Percentiles rank a stretch among this genome's conserved stretches.
These are phyloP conservation scores for Poeciliopsis gracilis DNA, from an alignment of 2,797 vertebrate species.

Conservation along the genomic window DNA sequence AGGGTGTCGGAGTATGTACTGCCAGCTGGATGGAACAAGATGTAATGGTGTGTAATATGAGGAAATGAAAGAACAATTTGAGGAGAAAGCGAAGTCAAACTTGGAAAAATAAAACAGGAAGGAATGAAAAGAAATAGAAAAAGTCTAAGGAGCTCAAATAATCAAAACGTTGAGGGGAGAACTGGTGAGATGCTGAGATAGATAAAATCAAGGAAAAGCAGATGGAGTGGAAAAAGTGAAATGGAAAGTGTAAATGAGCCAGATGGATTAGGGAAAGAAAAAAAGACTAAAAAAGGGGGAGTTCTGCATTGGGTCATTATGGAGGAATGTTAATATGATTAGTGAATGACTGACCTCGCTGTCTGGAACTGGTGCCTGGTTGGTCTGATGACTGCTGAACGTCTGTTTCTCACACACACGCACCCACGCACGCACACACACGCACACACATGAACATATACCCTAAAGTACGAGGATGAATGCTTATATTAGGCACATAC, in stretches of 20 bases:
- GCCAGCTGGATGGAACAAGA: conserved; percentile 17
- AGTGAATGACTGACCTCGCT: conserved; percentile 75
- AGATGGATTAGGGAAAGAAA: conserved; percentile 43
- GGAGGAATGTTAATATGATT: conserved; percentile 86
- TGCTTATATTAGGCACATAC: conserved; percentile 36
- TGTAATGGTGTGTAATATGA: conserved; percentile 20
- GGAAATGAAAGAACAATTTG: conserved; percentile 19
- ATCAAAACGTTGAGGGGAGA: conserved; percentile 15
- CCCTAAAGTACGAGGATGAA: conserved; percentile 37
- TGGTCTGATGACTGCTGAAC: conserved; percentile 61
- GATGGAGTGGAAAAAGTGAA: conserved; percentile 12
- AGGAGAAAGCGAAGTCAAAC: background rate
- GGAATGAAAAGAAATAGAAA: conserved; percentile 3
- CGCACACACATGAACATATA: conserved; percentile 11
- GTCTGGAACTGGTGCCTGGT: conserved; percentile 75
- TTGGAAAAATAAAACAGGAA: background rate
- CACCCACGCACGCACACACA: conserved; percentile 13
- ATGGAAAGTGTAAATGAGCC: conserved; percentile 39
- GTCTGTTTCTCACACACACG: conserved; percentile 45
- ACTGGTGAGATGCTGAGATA: conserved; percentile 24
- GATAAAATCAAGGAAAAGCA: conserved; percentile 40
- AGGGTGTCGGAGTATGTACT: background rate
- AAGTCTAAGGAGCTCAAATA: conserved; percentile 36
- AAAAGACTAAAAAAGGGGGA: conserved; percentile 43
- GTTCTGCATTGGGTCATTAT: conserved; percentile 79